phyloP scores from a whole-genome alignment of 2,888 invertebrate species.

The Noctua fimbriata region DNA sequence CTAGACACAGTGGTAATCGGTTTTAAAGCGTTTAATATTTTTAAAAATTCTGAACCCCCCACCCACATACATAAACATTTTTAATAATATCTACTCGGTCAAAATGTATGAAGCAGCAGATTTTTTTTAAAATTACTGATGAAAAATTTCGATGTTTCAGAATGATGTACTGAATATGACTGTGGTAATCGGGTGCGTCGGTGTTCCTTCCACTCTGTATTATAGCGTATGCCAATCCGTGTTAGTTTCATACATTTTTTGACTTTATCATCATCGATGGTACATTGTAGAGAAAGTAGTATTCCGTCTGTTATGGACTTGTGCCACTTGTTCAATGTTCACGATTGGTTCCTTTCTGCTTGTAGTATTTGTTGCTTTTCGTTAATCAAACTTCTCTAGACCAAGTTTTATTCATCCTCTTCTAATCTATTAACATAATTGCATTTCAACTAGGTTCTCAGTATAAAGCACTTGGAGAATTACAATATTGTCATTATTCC shows the following conservation, averaged over 20 bases:
- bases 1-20: neutral
- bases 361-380: too few relatives aligned
- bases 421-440: neutral
- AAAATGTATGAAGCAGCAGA: too few relatives aligned
- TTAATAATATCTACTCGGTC: too few relatives aligned
- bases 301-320: neutral
- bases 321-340: neutral
- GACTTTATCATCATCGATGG: neutral
- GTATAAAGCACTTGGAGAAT: neutral
- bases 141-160: too few relatives aligned
- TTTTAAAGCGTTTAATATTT: neutral
- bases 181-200: too few relatives aligned
- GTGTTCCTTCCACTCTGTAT: neutral
- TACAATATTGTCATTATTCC: too few relatives aligned
- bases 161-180: too few relatives aligned
- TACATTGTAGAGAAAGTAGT: neutral
- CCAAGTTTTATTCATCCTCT: neutral
- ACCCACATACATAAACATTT: too few relatives aligned
- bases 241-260: neutral
- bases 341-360: neutral
- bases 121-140: too few relatives aligned
- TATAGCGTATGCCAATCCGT: neutral
- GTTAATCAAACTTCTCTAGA: neutral
- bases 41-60: neutral
- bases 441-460: neutral